Conservation (phyloP, 2,888 invertebrate genomes). For the Lomographa bimaculata region DNA sequence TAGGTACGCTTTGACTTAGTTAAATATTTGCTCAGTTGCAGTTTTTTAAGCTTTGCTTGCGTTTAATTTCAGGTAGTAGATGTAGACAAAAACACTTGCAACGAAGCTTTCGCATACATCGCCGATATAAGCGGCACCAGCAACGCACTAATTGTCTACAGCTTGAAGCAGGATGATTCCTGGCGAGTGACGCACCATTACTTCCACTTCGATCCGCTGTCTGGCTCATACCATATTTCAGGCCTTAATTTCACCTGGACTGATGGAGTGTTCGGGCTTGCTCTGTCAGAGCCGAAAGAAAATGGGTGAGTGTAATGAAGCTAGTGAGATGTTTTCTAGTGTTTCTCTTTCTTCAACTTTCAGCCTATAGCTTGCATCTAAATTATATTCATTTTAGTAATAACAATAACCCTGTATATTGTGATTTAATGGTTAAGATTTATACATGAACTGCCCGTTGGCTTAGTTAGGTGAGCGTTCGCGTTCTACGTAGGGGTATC, state of each 20-base stretch:
- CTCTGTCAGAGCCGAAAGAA: constrained; percentile 84
- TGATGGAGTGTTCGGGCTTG: constrained; percentile 91
- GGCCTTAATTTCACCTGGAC: constrained; percentile 94
- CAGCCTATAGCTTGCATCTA: too few relatives aligned
- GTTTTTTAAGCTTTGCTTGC: too few relatives aligned
- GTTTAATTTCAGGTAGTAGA: constrained; percentile 89
- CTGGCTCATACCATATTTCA: constrained; percentile 89
- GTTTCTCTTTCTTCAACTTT: too few relatives aligned
- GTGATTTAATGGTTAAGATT: too few relatives aligned
- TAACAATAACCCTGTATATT: too few relatives aligned
- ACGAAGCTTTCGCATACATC: constrained; percentile 89
- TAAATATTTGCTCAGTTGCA: too few relatives aligned
- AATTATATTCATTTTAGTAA: too few relatives aligned
- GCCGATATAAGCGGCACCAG: constrained; percentile 90
- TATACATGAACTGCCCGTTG: too few relatives aligned
- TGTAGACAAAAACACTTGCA: constrained; percentile 86
- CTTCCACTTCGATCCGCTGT: constrained; percentile 92
- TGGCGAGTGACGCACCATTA: constrained; percentile 92
- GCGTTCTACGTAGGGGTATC: too few relatives aligned
- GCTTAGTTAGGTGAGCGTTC: too few relatives aligned
- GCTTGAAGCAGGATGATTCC: constrained; percentile 87
- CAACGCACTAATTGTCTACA: constrained; percentile 92
- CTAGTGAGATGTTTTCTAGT: too few relatives aligned
- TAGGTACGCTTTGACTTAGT: too few relatives aligned
- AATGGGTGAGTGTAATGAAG: constrained; percentile 81